Evolutionary conservation across 2,888 invertebrate genomes (phyloP).

Genomic region (Thymelicus lineola): DNA sequence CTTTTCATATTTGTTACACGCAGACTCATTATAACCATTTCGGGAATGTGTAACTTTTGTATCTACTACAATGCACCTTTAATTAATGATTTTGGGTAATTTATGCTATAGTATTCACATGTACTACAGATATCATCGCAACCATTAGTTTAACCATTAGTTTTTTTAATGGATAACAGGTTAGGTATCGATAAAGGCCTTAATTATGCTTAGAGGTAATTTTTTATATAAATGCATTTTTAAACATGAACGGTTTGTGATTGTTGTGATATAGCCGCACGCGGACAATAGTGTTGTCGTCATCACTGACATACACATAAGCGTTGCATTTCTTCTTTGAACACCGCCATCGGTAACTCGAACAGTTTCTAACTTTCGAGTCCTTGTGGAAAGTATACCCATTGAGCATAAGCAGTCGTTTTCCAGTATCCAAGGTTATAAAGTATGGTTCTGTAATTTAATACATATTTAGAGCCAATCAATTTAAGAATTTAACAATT

Average conservation of each 20-base stretch:
- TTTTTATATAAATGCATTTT: constrained; percentile 25
- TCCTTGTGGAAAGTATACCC: constrained; percentile 39
- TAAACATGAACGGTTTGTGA: constrained; percentile 43
- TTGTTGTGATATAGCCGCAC: constrained; percentile 41
- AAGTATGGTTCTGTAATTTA: constrained; percentile 43
- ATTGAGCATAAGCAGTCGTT: constrained; percentile 30
- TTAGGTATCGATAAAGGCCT: too few relatives aligned
- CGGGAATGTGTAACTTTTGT: too few relatives aligned
- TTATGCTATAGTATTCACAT: too few relatives aligned
- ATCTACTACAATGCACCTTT: too few relatives aligned
- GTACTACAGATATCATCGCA: too few relatives aligned
- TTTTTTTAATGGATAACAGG: too few relatives aligned
- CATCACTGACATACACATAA: constrained; percentile 43
- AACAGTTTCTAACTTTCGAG: constrained; percentile 41
- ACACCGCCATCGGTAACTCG: constrained; percentile 46
- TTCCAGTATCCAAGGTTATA: constrained; percentile 41
- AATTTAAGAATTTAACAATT: too few relatives aligned
- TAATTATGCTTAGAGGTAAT: too few relatives aligned
- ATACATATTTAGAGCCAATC: background rate
- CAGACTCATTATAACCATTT: too few relatives aligned
- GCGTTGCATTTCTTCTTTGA: constrained; percentile 48
- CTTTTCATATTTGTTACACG: too few relatives aligned
- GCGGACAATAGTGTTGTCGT: constrained; percentile 40
- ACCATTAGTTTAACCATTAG: too few relatives aligned
- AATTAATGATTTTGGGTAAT: too few relatives aligned